A percentile compares a stretch with the other conserved stretches of the same genome.
Evolutionary conservation across 1,140 invertebrate species (phyloP).

Genomic region (Stenopsyche tienmushanensis): DNA sequence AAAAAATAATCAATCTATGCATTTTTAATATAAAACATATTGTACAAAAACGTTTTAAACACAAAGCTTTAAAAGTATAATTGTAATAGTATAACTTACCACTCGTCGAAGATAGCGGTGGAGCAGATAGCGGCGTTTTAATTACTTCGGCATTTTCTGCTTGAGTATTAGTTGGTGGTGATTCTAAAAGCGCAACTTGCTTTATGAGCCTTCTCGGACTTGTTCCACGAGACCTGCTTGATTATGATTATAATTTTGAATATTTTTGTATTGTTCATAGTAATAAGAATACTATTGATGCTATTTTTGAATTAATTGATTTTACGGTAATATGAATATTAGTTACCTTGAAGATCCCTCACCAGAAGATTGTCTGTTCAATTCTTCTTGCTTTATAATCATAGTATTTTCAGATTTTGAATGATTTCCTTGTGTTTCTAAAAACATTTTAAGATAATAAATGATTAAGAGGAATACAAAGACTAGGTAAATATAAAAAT

Average conservation of each 20-base stretch:
- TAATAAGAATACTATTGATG: not conserved
- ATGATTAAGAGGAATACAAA: not conserved
- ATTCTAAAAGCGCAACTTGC: constrained; percentile 67
- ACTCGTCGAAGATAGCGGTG: constrained; percentile 46
- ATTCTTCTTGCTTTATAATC: constrained; percentile 31
- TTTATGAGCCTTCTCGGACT: constrained; percentile 67
- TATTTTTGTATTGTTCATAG: too few species aligned
- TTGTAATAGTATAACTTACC: constrained; percentile 39
- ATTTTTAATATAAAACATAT: too few species aligned
- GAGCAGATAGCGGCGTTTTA: constrained; percentile 42
- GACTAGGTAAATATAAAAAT: not conserved
- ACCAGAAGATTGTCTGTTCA: constrained; percentile 37
- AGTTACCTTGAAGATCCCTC: constrained; percentile 38
- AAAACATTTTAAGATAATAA: not conserved
- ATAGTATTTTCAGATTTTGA: constrained; percentile 16
- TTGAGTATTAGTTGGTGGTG: constrained; percentile 53
- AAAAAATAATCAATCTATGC: too few species aligned
- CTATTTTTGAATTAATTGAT: not conserved
- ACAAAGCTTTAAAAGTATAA: not conserved
- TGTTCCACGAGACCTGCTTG: constrained; percentile 50
- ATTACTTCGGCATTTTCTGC: constrained; percentile 33
- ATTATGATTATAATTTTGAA: not conserved
- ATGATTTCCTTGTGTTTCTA: constrained; percentile 1
- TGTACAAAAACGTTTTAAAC: too few species aligned
- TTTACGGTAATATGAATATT: not conserved